Evolutionary conservation across 2,888 invertebrate genomes (phyloP), one percentile per base, ranked within the genome.

Genomic region (Ethmia dodecea): DNA sequence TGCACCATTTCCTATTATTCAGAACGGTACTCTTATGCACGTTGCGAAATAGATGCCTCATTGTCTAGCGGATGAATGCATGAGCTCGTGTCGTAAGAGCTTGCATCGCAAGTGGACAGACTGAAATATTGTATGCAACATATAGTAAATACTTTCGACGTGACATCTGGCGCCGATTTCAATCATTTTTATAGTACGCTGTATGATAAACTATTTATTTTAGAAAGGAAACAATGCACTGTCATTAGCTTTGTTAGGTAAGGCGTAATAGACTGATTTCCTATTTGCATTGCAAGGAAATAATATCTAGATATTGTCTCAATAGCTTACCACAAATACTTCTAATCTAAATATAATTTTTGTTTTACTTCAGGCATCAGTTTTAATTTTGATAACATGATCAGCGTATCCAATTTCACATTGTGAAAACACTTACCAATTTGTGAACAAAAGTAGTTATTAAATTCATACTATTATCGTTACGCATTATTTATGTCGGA

Each of bases 1-100:
- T 81, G 81, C 72, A 83, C 78, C 75, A 76, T 78, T 83, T 84
- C 81, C 84, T 81, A 83, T 79, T 72, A 78, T 76, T 65, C 65
- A 58, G 62, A 71, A 70, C 69, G 69, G 67, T 68, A 69, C 64
- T 62, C 47, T 56, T 51, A 48, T 50, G 54, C 57, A 56, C 60
- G 59, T 79, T 80, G 72, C 68, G 77, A 77, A 78, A 80, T 74
- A 64, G 73, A 77, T 70, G 70, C 77, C 65, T 67, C 63, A 73
- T 76, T 78, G 81, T 81, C 68, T 74, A 60, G 54, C 55, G 60
- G 57, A 67, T 62, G 60, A 60, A 61, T 58, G 58, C 49, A 47
- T 40, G 48, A 43, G 48, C 49, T 40, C 43, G 61, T 75, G 65
- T 70, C 62, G 68, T 65, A 69, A 58, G 49, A 37, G 26, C 46